These are phyloP conservation scores for Hypocryptadius cinnamomeus DNA, from an alignment of 2,113 vertebrate genomes.

Conservation along the genomic window DNA sequence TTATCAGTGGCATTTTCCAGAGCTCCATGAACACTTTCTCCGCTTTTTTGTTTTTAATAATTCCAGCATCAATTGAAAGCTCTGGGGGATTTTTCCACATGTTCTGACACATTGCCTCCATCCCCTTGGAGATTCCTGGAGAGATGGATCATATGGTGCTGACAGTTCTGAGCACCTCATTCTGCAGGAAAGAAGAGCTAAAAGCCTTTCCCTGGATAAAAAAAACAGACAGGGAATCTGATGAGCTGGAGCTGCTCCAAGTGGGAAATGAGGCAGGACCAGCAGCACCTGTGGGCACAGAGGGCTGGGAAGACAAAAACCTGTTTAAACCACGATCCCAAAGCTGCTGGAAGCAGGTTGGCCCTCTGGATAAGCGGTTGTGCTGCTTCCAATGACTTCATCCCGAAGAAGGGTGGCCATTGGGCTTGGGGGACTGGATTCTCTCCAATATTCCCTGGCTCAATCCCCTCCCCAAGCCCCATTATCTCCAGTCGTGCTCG, in stretches of 20 bases:
- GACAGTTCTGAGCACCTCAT: background rate
- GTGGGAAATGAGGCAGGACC: background rate
- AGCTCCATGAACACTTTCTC: background rate
- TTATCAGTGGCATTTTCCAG: background rate
- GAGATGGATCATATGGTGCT: background rate
- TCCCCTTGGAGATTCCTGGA: background rate
- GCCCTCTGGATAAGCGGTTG: background rate
- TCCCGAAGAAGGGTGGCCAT: background rate
- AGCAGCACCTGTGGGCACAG: background rate
- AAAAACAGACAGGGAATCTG: background rate
- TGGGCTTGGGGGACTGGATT: background rate
- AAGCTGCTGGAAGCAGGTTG: background rate
- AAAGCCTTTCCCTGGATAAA: background rate
- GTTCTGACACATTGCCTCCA: background rate
- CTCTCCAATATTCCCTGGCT: conserved; percentile 43
- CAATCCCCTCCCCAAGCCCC: background rate
- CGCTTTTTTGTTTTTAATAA: background rate
- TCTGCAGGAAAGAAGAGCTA: background rate
- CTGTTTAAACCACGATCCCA: background rate
- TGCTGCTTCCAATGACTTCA: conserved; percentile 8
- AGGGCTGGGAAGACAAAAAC: background rate
- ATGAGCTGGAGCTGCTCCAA: background rate
- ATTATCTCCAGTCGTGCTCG: background rate
- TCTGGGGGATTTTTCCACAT: background rate
- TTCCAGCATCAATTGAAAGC: background rate